Percentiles rank a stretch among this genome's conserved stretches.
phyloP scores from a whole-genome alignment of 2,797 vertebrate species.

The Fistularia commersonii region DNA sequence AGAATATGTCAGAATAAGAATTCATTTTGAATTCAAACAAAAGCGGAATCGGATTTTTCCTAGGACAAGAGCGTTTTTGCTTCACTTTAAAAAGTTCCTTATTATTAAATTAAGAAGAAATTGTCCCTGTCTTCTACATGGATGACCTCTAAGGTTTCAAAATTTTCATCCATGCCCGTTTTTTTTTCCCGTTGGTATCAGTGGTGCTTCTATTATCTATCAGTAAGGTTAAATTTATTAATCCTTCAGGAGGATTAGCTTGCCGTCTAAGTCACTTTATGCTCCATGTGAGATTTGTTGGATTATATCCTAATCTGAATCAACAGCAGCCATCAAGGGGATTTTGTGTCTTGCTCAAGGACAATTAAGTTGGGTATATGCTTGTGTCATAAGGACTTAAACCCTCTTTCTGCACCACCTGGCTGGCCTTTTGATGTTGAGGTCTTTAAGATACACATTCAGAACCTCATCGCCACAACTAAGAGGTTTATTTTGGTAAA shows the following conservation, averaged over 20 bases:
- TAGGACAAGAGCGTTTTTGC: no score
- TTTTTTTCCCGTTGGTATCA: neutral
- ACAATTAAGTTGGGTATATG: conserved; percentile 13
- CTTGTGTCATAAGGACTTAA: conserved; percentile 16
- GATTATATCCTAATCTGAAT: neutral
- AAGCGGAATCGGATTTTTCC: conserved; percentile 8
- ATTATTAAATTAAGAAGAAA: neutral
- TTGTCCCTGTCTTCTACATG: neutral
- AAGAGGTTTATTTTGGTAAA: no score
- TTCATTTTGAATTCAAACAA: neutral
- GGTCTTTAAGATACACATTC: conserved; percentile 22
- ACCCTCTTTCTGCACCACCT: conserved; percentile 25
- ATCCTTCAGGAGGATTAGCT: neutral
- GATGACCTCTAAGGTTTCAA: neutral
- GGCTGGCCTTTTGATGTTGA: conserved; percentile 23
- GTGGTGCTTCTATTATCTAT: neutral
- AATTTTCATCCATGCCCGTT: neutral
- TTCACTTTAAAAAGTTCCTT: neutral
- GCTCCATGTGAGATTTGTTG: neutral
- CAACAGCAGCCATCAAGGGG: neutral
- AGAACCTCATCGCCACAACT: conserved; percentile 23
- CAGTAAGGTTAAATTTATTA: neutral
- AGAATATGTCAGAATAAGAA: neutral
- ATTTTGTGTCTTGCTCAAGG: conserved; percentile 11
- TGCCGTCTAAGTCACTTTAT: neutral